phyloP scores from a whole-genome alignment of 2,888 invertebrate genomes.

The Caenorhabditis sp. region DNA sequence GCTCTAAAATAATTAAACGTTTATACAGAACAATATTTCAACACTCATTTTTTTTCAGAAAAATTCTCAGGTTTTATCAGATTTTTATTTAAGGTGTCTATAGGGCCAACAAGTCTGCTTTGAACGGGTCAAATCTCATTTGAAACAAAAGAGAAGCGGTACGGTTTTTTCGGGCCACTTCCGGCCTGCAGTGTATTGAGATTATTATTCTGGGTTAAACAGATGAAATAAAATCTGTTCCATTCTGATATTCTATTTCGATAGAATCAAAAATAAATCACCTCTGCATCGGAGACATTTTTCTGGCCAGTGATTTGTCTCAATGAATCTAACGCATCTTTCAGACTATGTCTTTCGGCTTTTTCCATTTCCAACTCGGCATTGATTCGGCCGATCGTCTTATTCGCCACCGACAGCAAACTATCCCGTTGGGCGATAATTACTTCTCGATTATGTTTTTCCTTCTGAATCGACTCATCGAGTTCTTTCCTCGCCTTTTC shows the following conservation, averaged over 20 bases:
- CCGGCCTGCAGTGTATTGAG: too few relatives aligned
- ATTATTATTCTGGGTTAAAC: too few relatives aligned
- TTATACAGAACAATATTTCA: not conserved
- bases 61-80: too few relatives aligned
- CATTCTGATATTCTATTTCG: not conserved
- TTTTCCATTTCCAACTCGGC: not conserved
- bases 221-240: too few relatives aligned
- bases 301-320: not conserved
- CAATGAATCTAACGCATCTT: not conserved
- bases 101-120: too few relatives aligned
- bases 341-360: not conserved
- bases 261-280: not conserved
- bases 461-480: not conserved
- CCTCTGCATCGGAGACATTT: not conserved
- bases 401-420: not conserved
- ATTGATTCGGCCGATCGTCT: not conserved
- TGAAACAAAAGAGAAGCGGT: too few relatives aligned
- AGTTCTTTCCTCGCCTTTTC: not conserved
- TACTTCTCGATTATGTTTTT: not conserved
- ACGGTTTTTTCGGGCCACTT: too few relatives aligned
- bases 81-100: too few relatives aligned
- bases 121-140: too few relatives aligned
- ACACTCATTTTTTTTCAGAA: too few relatives aligned
- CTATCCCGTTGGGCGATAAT: not conserved
- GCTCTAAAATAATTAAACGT: not conserved